These are phyloP conservation scores for Vollenhovia emeryi DNA, from an alignment of 1,140 invertebrate genomes.

Conservation along the genomic window DNA sequence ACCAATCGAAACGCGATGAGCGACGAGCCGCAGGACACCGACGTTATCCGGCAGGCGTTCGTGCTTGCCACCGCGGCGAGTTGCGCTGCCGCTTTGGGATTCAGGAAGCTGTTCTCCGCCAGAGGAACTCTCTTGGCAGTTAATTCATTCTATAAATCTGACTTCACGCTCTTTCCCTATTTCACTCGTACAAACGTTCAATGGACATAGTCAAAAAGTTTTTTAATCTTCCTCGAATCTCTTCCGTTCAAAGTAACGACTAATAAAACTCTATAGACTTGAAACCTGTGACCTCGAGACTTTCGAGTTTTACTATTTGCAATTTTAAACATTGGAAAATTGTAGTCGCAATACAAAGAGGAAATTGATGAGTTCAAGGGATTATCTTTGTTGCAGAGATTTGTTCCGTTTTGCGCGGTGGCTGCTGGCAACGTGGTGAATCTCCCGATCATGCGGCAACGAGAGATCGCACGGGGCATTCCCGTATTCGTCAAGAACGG, in stretches of 20 bases:
- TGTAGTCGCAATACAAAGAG: not conserved
- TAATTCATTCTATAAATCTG: slow-evolving; percentile 17
- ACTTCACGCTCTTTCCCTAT: not conserved
- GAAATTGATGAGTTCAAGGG: not conserved
- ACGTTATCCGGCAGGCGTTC: slow-evolving; percentile 53
- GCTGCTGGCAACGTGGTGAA: slow-evolving; percentile 88
- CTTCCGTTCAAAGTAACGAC: not conserved
- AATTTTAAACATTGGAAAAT: not conserved
- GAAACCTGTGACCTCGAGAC: not conserved
- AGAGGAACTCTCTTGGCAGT: slow-evolving; percentile 60
- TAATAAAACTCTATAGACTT: not conserved
- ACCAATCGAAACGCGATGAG: slow-evolving; percentile 85
- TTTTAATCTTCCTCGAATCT: not conserved
- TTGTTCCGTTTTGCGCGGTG: slow-evolving; percentile 88
- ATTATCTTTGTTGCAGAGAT: slow-evolving; percentile 46
- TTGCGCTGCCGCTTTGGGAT: slow-evolving; percentile 60
- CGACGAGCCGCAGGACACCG: slow-evolving; percentile 72
- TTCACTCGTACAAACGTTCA: not conserved
- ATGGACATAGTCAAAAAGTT: not conserved
- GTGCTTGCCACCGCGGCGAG: slow-evolving; percentile 63
- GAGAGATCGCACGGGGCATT: slow-evolving; percentile 86
- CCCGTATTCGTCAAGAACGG: slow-evolving; percentile 32
- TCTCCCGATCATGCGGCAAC: slow-evolving; percentile 88
- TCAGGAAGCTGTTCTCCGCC: slow-evolving; percentile 76
- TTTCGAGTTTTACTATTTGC: not conserved